Base-by-base conservation (phyloP, 2,113 vertebrate genomes). In the Calidris pugnax region DNA sequence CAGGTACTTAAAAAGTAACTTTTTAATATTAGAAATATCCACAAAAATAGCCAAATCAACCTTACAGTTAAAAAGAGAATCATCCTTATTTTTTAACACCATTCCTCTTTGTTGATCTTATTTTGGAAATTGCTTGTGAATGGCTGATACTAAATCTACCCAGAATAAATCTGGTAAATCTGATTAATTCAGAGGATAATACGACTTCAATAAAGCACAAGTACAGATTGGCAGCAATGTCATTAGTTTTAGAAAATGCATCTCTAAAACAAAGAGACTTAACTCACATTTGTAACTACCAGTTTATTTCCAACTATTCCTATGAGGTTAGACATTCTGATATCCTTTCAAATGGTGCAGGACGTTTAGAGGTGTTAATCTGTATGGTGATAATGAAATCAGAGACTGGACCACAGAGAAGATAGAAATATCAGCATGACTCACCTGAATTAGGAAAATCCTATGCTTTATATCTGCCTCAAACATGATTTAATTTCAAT, bases 111-210 rank as follows among this genome's bases (percentile, higher is more conserved):
- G 17, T 74, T 92, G 92, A 81, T 81, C 33, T 89, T 85, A 48
- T 90, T 89, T 80, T 82, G 47, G 57, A 89, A 94, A 63, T 60
- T 66, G 59, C 48, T 84, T 89, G 67, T 68, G 68, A 79, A 59
- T 79, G 45, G 48, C 84, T 77, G 77, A 66, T 63, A 80, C n/a
- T 47, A 95, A 95, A 89, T 91, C 84, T 72, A 55, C 9, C 2
- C 50, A 87, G 62, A 86, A 60, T 89, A 93, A 95, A 93, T 74
- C 85, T 86, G 78, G 90, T 90, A 89, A 97, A 94, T 53, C 93
- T 91, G 93, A 95, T 97, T 94, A 96, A 91, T 93, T 83, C 87
- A 89, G 82, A 66, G 92, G 95, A 86, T 92, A 76, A 90, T 88
- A 12, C 1, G 6, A 89, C 66, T 96, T 97, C 95, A 71, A 96